Evolutionary conservation across 2,113 vertebrate species (phyloP).

Genomic region (Lipotes vexillifer): DNA sequence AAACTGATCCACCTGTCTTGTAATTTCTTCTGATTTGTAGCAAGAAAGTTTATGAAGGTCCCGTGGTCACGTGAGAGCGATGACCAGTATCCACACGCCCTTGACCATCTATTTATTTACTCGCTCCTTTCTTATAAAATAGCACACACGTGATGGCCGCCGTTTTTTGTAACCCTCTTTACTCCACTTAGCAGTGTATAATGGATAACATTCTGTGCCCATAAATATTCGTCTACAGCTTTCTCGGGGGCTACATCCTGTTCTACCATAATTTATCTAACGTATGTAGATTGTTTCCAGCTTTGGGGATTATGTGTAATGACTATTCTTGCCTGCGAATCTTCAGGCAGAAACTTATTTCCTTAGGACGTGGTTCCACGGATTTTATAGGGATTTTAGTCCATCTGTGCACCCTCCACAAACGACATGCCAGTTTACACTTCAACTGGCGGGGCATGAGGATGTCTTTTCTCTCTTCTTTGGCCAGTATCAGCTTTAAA

Average conservation of each 20-base stretch:
- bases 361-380: background rate
- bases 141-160: accelerated
- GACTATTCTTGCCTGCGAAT: background rate
- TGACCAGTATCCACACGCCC: accelerated
- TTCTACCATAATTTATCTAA: background rate
- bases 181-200: accelerated
- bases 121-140: background rate
- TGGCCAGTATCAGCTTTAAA: background rate
- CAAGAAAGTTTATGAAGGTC: accelerated
- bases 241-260: accelerated
- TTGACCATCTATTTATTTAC: accelerated
- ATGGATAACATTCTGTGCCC: accelerated
- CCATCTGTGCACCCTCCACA: background rate
- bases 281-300: accelerated
- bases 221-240: accelerated
- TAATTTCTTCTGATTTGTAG: slow-evolving; percentile 25
- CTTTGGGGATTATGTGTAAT: accelerated
- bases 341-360: background rate
- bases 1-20: slow-evolving; percentile 40
- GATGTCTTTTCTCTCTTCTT: background rate
- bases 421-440: accelerated
- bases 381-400: background rate
- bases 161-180: accelerated
- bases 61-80: background rate
- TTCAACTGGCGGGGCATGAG: accelerated